Conservation (phyloP, 37 sponge, comb jelly and placozoan genomes). For the Axinella damicornis region DNA sequence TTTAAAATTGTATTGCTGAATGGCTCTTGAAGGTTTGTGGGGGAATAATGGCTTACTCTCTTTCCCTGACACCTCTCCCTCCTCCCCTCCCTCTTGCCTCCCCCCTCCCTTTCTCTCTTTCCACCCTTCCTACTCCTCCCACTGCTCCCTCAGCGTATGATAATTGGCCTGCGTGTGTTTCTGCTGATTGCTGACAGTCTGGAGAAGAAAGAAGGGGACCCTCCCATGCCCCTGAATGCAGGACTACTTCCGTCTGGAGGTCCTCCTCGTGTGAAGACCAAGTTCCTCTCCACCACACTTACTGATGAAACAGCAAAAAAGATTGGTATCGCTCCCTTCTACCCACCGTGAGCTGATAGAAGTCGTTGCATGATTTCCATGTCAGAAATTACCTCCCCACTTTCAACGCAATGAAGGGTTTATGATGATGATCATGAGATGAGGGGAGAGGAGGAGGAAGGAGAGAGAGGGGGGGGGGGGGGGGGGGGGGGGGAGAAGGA, state of each 20-base stretch:
- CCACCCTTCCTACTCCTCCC: background rate
- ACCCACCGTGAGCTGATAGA: slow-evolving; percentile 65
- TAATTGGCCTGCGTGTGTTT: slow-evolving; percentile 94
- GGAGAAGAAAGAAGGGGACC: slow-evolving; percentile 91
- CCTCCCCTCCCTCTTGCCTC: background rate
- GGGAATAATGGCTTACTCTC: slow-evolving; percentile 60
- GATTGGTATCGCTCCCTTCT: slow-evolving; percentile 87
- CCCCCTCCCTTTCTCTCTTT: background rate
- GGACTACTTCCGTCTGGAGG: slow-evolving; percentile 87
- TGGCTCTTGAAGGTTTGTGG: too few relatives aligned
- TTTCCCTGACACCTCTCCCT: background rate
- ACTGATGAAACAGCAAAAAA: slow-evolving; percentile 90
- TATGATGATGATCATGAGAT: too few relatives aligned
- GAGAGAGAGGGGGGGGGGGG: too few relatives aligned
- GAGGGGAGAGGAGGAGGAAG: too few relatives aligned
- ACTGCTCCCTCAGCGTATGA: slow-evolving; percentile 78
- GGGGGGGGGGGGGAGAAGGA: too few relatives aligned
- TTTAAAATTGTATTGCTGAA: too few relatives aligned
- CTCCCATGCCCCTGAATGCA: slow-evolving; percentile 91
- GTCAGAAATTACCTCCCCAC: too few relatives aligned
- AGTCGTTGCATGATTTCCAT: background rate
- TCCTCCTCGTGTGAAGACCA: slow-evolving; percentile 61
- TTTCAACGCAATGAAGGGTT: too few relatives aligned
- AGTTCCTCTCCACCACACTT: slow-evolving; percentile 84
- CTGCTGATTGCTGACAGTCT: slow-evolving; percentile 91